Conservation (phyloP, 2,113 vertebrate genomes). For the Melospiza georgiana region DNA sequence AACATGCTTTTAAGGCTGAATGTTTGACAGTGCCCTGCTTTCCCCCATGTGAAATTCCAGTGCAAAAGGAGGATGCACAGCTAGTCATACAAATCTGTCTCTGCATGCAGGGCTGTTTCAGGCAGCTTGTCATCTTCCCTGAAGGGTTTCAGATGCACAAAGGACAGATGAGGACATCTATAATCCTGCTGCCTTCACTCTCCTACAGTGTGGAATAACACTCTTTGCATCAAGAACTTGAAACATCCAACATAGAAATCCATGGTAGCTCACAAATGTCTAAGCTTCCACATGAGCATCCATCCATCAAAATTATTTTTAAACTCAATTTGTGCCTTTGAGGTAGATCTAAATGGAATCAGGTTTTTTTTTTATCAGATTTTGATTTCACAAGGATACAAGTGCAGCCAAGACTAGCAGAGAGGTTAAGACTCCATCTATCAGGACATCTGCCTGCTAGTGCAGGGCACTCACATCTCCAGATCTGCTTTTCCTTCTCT, state of each 20-base stretch:
- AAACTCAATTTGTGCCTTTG: neutral
- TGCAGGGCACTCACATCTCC: neutral
- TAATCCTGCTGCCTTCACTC: neutral
- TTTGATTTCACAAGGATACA: neutral
- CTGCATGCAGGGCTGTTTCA: rapidly evolving
- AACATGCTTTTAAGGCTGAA: neutral
- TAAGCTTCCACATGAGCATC: neutral
- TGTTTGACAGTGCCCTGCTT: neutral
- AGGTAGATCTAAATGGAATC: neutral
- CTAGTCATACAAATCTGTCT: neutral
- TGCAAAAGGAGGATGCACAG: neutral
- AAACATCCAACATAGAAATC: neutral
- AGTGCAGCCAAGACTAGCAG: neutral
- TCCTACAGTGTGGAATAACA: neutral
- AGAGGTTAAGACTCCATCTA: neutral
- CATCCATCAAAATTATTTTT: neutral
- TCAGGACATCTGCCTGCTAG: neutral
- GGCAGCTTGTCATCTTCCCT: neutral
- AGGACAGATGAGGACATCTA: neutral
- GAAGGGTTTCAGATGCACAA: neutral
- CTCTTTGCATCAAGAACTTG: neutral
- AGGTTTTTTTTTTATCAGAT: neutral
- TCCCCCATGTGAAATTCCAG: neutral
- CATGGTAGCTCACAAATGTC: neutral
- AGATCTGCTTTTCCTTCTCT: neutral